phyloP scores from a whole-genome alignment of 2,888 invertebrate species.

The Sesia apiformis region DNA sequence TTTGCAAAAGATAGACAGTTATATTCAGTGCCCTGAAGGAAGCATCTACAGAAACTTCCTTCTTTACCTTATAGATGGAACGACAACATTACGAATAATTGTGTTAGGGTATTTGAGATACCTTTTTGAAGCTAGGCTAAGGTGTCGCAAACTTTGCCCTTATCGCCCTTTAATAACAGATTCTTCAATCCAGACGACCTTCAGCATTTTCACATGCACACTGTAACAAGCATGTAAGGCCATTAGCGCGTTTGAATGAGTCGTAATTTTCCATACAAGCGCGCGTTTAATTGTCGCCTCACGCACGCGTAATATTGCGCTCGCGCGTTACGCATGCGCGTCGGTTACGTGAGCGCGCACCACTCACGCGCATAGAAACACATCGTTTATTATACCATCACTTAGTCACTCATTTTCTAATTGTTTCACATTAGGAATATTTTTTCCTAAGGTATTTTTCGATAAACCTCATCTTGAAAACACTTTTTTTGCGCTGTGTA shows the following conservation, averaged over 20 bases:
- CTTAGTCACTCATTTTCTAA: not conserved
- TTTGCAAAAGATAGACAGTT: too few species aligned
- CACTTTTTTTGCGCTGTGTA: too few species aligned
- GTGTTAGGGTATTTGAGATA: too few species aligned
- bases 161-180: too few species aligned
- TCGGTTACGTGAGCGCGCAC: not conserved
- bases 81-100: too few species aligned
- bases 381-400: not conserved
- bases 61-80: too few species aligned
- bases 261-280: not conserved
- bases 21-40: too few species aligned
- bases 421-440: not conserved
- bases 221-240: not conserved
- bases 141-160: too few species aligned
- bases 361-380: not conserved
- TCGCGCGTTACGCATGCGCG: constrained; percentile 2
- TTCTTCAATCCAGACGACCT: not conserved
- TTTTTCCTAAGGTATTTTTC: too few species aligned
- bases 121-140: too few species aligned
- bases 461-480: too few species aligned
- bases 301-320: not conserved
- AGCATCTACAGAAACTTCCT: too few species aligned
- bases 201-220: not conserved
- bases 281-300: constrained; percentile 1
- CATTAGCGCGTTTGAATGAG: not conserved